A percentile compares a stretch with the other conserved stretches of the same genome.
phyloP scores from a whole-genome alignment of 2,888 invertebrate genomes.

The Cancer borealis region DNA sequence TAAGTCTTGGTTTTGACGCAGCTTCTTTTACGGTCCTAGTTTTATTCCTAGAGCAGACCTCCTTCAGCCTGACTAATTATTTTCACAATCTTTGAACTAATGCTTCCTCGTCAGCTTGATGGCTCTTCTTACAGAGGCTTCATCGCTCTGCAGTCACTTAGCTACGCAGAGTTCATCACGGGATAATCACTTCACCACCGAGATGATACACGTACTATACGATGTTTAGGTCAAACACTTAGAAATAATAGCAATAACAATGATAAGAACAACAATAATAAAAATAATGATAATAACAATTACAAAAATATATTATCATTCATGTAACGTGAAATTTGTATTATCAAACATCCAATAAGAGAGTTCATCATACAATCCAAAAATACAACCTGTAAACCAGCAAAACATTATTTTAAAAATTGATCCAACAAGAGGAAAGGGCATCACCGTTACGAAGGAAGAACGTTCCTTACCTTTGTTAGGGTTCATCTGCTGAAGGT shows the following conservation, averaged over 20 bases:
- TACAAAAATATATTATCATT: neutral
- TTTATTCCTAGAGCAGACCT: neutral
- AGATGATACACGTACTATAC: neutral
- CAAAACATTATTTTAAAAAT: too few relatives aligned
- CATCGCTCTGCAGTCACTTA: slow-evolving; percentile 8
- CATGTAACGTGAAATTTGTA: neutral
- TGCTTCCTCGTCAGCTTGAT: slow-evolving; percentile 25
- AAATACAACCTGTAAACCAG: neutral
- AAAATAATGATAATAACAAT: neutral
- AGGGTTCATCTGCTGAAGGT: slow-evolving; percentile 13
- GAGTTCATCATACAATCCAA: neutral
- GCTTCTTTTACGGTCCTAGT: neutral
- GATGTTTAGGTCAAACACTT: neutral
- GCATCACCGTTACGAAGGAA: neutral
- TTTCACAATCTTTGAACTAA: neutral
- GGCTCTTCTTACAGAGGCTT: neutral
- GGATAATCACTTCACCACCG: neutral
- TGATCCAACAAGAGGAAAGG: neutral
- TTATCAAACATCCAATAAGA: neutral
- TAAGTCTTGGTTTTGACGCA: neutral
- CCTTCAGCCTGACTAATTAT: slow-evolving; percentile 8
- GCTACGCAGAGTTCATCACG: neutral
- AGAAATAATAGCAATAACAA: neutral
- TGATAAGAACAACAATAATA: neutral
- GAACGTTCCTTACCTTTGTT: neutral